Evolutionary conservation across 1,140 invertebrate species (phyloP).

Genomic region (Atta texana): DNA sequence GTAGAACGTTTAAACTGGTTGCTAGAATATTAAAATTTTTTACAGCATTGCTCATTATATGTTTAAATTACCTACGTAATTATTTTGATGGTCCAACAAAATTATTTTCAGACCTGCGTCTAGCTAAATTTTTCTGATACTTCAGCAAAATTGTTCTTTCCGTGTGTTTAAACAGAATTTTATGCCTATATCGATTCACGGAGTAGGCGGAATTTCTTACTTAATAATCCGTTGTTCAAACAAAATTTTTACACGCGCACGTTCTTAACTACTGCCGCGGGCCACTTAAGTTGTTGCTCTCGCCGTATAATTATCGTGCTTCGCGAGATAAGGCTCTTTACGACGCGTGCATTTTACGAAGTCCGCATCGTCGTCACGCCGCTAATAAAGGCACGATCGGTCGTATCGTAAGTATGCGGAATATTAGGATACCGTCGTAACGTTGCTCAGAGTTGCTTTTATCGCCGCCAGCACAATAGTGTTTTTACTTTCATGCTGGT

Average conservation of each 20-base stretch:
- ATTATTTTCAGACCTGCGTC: no score
- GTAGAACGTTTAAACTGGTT: no score
- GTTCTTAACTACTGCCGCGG: constrained; percentile 14
- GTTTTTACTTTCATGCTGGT: constrained; percentile 10
- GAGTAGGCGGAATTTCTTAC: background rate
- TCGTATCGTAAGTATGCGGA: constrained; percentile 40
- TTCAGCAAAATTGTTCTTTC: no score
- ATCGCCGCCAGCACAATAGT: constrained; percentile 29
- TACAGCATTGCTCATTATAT: no score
- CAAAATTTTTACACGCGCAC: constrained; percentile 21
- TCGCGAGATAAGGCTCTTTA: constrained; percentile 51
- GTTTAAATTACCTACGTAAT: no score
- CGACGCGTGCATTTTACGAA: constrained; percentile 42
- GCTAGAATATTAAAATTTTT: no score
- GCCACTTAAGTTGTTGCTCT: constrained; percentile 33
- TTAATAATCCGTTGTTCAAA: constrained; percentile 30
- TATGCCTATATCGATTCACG: background rate
- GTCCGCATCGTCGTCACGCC: constrained; percentile 32
- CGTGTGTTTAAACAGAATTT: background rate
- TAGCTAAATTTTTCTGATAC: no score
- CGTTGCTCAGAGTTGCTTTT: constrained; percentile 28
- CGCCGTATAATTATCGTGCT: constrained; percentile 54
- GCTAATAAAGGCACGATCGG: constrained; percentile 54
- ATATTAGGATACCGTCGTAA: constrained; percentile 53
- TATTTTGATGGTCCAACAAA: no score